Base-by-base conservation (phyloP, 2,888 invertebrate genomes). In the Blastobasis lacticolella region DNA sequence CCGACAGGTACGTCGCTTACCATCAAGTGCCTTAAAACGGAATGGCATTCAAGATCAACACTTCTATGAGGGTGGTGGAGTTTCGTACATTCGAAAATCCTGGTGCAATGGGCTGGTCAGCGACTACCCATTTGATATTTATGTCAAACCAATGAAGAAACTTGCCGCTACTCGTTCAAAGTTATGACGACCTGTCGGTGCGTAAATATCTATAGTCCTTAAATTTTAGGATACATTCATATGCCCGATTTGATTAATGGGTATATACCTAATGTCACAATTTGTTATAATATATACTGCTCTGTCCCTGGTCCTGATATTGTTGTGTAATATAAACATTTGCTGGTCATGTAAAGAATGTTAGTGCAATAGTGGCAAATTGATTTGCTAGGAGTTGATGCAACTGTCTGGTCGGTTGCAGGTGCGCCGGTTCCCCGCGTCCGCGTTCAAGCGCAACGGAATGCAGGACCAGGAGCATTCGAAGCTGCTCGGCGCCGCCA, bases 391-490 rank as follows among this genome's bases (percentile, higher is more conserved):
- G 23, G 23, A 23, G 23, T 23, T 23, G 23, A 23, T 23, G 71
- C 60, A 58, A 63, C 66, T 73, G 62, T 80, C 67, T 78, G 74
- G 64, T 78, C 72, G 73, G 66, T 87, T 87, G 69, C 87, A 87
- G 87, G 86, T 87, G 59, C 68, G 67, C 61, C 62, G 70, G 69
- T 65, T 86, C 58, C 87, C 87, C 53, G 78, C 82, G 57, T 61
- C 78, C 55, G 84, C 85, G 54, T 86, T 87, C 73, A 87, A 86
- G 70, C 82, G 87, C 52, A 87, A 87, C 61, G 87, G 87, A 57
- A 81, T 86, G 75, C 87, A 87, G 63, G 87, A 87, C 60, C 82
- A 84, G 63, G 83, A 85, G 59, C 78, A 83, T 69, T 85, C 87
- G 51, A 76, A 71, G 64, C 54, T 69, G 49, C 67, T 80, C 58